Evolutionary conservation across 2,797 vertebrate species (phyloP).

Genomic region (Ciconia nigra): DNA sequence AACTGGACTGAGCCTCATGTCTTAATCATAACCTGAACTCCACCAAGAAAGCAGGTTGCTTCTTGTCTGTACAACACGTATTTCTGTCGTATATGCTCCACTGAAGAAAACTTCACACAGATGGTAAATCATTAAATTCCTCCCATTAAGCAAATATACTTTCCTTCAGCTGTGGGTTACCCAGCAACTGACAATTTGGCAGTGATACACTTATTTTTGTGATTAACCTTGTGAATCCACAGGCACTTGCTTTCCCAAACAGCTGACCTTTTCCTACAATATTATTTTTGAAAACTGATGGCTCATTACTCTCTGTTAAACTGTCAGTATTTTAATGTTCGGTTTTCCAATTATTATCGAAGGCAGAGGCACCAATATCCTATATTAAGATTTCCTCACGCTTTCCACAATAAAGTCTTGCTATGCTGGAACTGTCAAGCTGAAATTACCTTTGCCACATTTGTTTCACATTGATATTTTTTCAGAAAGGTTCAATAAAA

Average conservation of each 20-base stretch:
- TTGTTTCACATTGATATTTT: background rate
- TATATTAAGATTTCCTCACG: background rate
- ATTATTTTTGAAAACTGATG: background rate
- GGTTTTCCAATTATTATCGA: background rate
- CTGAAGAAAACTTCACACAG: background rate
- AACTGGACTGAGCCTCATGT: background rate
- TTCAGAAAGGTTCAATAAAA: background rate
- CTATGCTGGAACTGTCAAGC: background rate
- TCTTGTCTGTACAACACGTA: background rate
- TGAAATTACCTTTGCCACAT: background rate
- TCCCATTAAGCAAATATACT: background rate
- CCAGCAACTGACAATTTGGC: background rate
- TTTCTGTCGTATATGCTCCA: background rate
- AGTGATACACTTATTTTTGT: background rate
- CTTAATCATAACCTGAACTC: background rate
- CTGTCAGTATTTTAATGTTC: background rate
- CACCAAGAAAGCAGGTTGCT: background rate
- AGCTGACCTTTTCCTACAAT: background rate
- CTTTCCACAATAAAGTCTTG: background rate
- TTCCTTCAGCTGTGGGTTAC: background rate
- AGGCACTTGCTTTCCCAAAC: background rate
- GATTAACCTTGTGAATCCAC: background rate
- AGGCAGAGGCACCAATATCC: background rate
- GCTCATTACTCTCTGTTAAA: background rate
- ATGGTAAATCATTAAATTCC: background rate